Base-by-base conservation (phyloP, 2,888 invertebrate species). In the Tenodera sinensis region DNA sequence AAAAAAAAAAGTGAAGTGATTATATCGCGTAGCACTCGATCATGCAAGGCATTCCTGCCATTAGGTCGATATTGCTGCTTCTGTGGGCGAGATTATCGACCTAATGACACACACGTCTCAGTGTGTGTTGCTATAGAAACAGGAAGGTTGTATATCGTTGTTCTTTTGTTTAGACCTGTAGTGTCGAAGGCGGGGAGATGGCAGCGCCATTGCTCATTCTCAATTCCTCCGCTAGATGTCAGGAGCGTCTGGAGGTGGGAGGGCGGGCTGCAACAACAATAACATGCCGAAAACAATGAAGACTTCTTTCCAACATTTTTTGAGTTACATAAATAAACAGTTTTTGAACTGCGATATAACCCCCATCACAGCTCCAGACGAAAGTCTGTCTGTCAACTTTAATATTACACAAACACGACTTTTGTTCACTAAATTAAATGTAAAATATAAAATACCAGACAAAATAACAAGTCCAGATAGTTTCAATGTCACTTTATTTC, bases 111-210 rank as follows among this genome's bases (percentile, higher is more conserved):
- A 83, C 87, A 87, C 87, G 87, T 87, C 87, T 27, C 27, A 83
- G 71, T 54, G 87, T 87, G 87, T 83, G 83, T 83, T 87, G 81
- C 14, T 71, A 71, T 71, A 71, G 54, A 71, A 25, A 71, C 25
- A 71, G 42, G 42, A 71, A 71, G 54, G 4, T 20, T 71, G 25
- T 71, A 20, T 71, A 71, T 71, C 54, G 54, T 71, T 28, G 54
- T 81, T 86, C 86, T 20, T 81, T 86, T 71, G 71, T 54, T 71
- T 86, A 89, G 87, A 96, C 96, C 96, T 96, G 96, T 96, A 96
- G 94, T 96, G 96, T 93, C 96, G 96, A 94, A 96, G 96, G 94
- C 96, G 95, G 94, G 96, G 96, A 93, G 95, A 95, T 92, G 95
- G 94, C 93, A 95, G 94, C 94, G 95, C 95, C 96, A 96, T 96